phyloP scores from a whole-genome alignment of 2,113 vertebrate species.

The Sylvietta virens region DNA sequence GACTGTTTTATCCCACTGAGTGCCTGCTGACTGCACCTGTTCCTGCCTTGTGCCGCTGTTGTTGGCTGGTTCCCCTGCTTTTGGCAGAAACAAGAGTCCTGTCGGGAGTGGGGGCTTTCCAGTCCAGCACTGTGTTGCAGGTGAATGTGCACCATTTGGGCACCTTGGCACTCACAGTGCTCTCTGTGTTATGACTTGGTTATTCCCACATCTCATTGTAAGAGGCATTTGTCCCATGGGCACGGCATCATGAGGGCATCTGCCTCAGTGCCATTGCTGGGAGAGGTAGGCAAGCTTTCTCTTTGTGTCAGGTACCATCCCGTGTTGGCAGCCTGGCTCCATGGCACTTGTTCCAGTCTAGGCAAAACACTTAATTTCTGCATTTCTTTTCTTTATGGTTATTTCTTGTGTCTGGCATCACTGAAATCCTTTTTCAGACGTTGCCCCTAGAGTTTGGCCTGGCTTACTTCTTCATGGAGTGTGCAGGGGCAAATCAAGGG shows the following conservation, averaged over 20 bases:
- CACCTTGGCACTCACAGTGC: background rate
- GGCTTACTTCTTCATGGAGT: background rate
- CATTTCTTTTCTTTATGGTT: background rate
- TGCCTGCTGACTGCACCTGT: background rate
- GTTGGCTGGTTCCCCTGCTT: background rate
- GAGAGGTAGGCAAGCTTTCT: background rate
- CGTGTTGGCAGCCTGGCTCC: background rate
- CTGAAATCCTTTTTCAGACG: background rate
- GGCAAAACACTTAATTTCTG: background rate
- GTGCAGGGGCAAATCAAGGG: background rate
- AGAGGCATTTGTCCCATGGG: background rate
- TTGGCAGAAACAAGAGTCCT: background rate
- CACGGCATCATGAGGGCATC: background rate
- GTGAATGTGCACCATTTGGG: background rate
- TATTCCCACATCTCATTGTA: background rate
- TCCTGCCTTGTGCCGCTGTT: background rate
- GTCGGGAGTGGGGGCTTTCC: rapidly evolving
- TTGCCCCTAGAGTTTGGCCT: background rate
- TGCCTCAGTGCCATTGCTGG: background rate
- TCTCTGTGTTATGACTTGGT: background rate
- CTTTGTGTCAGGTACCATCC: background rate
- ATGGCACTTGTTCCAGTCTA: background rate
- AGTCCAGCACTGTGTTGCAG: background rate
- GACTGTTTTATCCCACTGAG: background rate
- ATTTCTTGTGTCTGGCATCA: background rate